A percentile compares a stretch with the other conserved stretches of the same genome.
Conservation (phyloP, 2,113 vertebrate species). For the Sorex araneus region DNA sequence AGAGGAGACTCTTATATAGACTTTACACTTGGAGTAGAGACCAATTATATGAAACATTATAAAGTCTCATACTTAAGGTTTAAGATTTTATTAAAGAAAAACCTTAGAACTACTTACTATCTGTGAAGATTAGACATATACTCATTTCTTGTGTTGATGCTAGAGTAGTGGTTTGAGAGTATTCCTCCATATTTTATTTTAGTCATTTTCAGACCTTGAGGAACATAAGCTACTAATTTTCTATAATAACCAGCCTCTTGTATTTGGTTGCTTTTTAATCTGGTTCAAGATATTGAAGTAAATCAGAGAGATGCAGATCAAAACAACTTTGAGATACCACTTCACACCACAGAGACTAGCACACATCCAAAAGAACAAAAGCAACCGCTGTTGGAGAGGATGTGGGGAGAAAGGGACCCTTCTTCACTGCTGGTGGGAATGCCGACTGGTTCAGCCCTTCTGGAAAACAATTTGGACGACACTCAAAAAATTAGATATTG, state of each 20-base stretch:
- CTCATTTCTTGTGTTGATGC: slow-evolving; percentile 40
- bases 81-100: too few relatives aligned
- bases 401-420: too few relatives aligned
- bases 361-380: too few relatives aligned
- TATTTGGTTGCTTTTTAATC: slow-evolving; percentile 46
- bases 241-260: neutral
- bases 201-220: neutral
- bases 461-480: too few relatives aligned
- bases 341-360: too few relatives aligned
- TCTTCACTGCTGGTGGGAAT: too few relatives aligned
- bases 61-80: too few relatives aligned
- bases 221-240: slow-evolving; percentile 1
- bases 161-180: slow-evolving; percentile 20
- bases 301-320: too few relatives aligned
- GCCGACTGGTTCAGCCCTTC: too few relatives aligned
- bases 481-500: too few relatives aligned
- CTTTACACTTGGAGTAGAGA: neutral
- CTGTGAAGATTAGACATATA: slow-evolving; percentile 45
- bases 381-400: too few relatives aligned
- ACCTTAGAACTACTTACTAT: neutral
- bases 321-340: too few relatives aligned
- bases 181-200: neutral
- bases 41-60: neutral
- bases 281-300: slow-evolving; percentile 49
- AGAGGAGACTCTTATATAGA: neutral